These are phyloP conservation scores for Zeugodacus cucurbitae DNA, from an alignment of 1,140 invertebrate genomes.

Conservation along the genomic window DNA sequence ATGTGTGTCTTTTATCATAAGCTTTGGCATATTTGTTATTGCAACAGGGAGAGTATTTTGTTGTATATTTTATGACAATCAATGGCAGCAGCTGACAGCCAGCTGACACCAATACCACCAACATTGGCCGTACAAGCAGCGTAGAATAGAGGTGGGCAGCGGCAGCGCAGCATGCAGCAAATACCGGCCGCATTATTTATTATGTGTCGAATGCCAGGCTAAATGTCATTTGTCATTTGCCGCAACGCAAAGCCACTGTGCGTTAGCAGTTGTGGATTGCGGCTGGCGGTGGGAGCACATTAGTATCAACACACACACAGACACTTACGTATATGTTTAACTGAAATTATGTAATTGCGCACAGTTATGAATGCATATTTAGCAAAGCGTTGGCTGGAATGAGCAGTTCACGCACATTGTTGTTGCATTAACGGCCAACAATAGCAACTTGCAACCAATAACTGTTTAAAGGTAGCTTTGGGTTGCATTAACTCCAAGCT, in stretches of 20 bases:
- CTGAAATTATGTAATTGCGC: neutral
- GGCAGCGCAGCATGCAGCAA: neutral
- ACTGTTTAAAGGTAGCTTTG: neutral
- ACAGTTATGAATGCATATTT: neutral
- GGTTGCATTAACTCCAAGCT: neutral
- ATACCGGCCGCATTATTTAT: constrained; percentile 29
- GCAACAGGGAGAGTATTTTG: neutral
- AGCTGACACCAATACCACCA: neutral
- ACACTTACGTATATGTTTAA: neutral
- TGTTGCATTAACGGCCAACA: neutral
- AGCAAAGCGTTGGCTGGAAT: neutral
- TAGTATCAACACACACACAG: neutral
- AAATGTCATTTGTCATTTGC: constrained; percentile 33
- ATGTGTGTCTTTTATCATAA: neutral
- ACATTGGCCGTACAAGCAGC: neutral
- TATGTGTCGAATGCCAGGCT: constrained; percentile 29
- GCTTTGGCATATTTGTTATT: neutral
- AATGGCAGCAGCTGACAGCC: neutral
- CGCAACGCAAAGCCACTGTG: neutral
- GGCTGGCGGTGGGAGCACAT: neutral
- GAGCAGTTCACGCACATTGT: neutral
- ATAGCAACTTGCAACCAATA: neutral
- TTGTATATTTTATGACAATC: constrained; percentile 22
- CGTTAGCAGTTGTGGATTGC: neutral
- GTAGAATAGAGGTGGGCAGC: no score